Percentiles rank a stretch among this genome's conserved stretches.
Conservation (phyloP, 2,113 vertebrate species). For the Anseranas semipalmata region DNA sequence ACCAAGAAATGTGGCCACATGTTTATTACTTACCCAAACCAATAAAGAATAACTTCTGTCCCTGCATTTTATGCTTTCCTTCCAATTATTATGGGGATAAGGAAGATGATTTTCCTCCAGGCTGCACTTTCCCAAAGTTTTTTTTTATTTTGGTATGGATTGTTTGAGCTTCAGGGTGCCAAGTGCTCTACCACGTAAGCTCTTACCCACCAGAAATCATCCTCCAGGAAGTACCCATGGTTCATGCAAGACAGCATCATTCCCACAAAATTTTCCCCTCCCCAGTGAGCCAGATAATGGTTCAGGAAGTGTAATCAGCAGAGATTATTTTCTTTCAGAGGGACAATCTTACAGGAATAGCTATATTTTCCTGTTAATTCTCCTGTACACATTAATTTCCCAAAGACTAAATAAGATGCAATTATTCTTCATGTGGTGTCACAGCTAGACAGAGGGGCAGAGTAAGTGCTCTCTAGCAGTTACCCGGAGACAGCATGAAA, state of each 20-base stretch:
- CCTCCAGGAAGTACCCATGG: fast-evolving
- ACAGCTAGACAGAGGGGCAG: neutral
- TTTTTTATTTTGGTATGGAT: neutral
- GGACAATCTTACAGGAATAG: neutral
- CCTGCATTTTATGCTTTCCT: neutral
- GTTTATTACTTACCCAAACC: neutral
- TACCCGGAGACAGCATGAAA: neutral
- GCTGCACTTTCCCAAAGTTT: neutral
- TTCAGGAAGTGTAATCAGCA: neutral
- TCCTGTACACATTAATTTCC: neutral
- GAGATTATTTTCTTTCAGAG: neutral
- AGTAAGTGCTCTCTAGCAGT: neutral
- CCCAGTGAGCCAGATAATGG: neutral
- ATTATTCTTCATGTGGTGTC: neutral
- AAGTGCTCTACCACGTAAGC: neutral
- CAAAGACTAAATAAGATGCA: neutral
- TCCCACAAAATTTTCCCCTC: neutral
- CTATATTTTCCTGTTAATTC: neutral
- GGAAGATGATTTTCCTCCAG: neutral
- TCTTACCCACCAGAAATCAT: neutral
- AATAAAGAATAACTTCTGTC: neutral
- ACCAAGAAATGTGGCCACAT: neutral
- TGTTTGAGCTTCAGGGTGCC: neutral
- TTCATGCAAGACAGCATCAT: neutral
- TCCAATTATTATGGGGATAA: neutral